phyloP scores from a whole-genome alignment of 1,140 invertebrate species.

The Adelges cooleyi region DNA sequence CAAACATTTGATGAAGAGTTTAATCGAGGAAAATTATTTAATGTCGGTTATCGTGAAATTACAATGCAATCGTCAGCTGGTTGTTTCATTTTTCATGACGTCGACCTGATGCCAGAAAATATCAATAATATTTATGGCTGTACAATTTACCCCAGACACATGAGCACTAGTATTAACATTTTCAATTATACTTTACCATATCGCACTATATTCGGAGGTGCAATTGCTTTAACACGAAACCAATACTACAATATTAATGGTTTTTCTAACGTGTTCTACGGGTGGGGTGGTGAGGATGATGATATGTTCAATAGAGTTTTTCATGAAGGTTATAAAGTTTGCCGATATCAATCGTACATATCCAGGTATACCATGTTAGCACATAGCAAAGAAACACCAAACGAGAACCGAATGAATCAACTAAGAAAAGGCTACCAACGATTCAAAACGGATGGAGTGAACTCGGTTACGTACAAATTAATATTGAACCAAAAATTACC shows the following conservation, averaged over 20 bases:
- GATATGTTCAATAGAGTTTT: constrained; percentile 50
- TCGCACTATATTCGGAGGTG: constrained; percentile 59
- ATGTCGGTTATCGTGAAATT: constrained; percentile 76
- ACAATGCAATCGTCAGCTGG: constrained; percentile 54
- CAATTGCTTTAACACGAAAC: constrained; percentile 54
- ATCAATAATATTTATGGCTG: constrained; percentile 85
- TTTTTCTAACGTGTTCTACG: constrained; percentile 82
- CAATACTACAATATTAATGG: constrained; percentile 76
- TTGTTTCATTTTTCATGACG: constrained; percentile 90
- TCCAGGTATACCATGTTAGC: constrained; percentile 66
- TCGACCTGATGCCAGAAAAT: constrained; percentile 85
- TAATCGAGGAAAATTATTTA: constrained; percentile 87
- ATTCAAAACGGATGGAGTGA: constrained; percentile 55
- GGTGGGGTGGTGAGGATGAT: constrained; percentile 83
- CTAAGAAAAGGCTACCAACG: constrained; percentile 42
- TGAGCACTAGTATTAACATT: constrained; percentile 83
- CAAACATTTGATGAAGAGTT: constrained; percentile 68
- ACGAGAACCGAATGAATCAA: constrained; percentile 36
- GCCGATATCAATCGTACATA: constrained; percentile 55
- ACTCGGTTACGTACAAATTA: constrained; percentile 46
- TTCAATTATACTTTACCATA: constrained; percentile 74
- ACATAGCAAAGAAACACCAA: constrained; percentile 50
- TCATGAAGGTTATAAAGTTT: constrained; percentile 45
- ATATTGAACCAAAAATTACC: constrained; percentile 30
- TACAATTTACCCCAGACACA: constrained; percentile 71